phyloP scores from a whole-genome alignment of 2,797 vertebrate genomes.

The Gallinago solitaria region DNA sequence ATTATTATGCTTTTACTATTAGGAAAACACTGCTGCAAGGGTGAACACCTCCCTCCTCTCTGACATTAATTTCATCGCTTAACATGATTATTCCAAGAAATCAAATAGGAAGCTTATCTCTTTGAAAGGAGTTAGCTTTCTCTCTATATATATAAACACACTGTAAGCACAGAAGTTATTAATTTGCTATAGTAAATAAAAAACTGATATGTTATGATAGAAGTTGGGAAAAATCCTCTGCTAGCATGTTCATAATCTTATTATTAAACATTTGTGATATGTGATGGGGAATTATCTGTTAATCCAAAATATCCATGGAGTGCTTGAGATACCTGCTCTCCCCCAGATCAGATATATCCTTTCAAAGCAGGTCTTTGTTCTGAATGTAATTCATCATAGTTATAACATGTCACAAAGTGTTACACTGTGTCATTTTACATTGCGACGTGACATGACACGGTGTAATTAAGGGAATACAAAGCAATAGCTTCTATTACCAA shows the following conservation, averaged over 20 bases:
- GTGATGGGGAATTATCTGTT: slow-evolving; percentile 1
- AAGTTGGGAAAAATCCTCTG: slow-evolving; percentile 41
- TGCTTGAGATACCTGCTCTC: slow-evolving; percentile 50
- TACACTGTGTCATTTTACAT: slow-evolving; percentile 77
- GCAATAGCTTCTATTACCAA: slow-evolving; percentile 55
- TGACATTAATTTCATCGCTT: background rate
- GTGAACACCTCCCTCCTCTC: background rate
- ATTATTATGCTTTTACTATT: background rate
- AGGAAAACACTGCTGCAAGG: background rate
- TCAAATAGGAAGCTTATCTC: slow-evolving; percentile 26
- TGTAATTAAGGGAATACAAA: slow-evolving; percentile 78
- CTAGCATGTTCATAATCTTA: slow-evolving; percentile 22
- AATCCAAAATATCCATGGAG: slow-evolving; percentile 39
- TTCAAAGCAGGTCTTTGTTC: slow-evolving; percentile 69
- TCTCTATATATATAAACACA: background rate
- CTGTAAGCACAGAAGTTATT: slow-evolving; percentile 11
- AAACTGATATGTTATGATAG: slow-evolving; percentile 2
- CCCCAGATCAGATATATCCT: slow-evolving; percentile 51
- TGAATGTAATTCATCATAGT: slow-evolving; percentile 80
- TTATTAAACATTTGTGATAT: slow-evolving; percentile 57
- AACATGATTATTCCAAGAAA: slow-evolving; percentile 27
- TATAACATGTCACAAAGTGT: slow-evolving; percentile 77
- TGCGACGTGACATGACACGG: slow-evolving; percentile 72
- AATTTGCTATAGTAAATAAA: slow-evolving; percentile 46
- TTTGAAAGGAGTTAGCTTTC: slow-evolving; percentile 21